phyloP scores from a whole-genome alignment of 2,113 vertebrate species.

The Neotoma lepida region DNA sequence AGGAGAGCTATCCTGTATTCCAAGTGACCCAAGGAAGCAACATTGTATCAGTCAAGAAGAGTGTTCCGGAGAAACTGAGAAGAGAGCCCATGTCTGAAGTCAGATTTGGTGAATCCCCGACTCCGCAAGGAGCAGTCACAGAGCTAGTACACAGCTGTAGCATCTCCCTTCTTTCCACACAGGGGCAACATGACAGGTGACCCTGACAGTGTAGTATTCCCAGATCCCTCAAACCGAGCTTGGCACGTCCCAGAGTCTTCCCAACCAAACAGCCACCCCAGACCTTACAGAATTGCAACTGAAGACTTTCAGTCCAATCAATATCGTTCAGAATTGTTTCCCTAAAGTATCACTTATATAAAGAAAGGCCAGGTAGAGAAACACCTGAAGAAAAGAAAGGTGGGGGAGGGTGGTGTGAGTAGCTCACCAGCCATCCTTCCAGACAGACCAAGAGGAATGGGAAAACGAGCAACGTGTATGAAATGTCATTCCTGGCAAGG shows the following conservation, averaged over 20 bases:
- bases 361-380: background rate
- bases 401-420: background rate
- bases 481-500: background rate
- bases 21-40: background rate
- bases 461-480: background rate
- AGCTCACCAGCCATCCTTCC: background rate
- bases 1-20: background rate
- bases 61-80: background rate
- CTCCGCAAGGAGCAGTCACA: background rate
- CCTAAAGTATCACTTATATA: background rate
- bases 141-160: background rate
- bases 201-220: background rate
- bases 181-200: background rate
- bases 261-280: background rate
- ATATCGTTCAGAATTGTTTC: background rate
- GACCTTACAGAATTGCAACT: background rate
- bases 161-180: background rate
- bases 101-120: background rate
- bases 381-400: background rate
- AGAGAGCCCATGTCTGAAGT: background rate
- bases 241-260: background rate
- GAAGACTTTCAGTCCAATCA: background rate
- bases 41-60: background rate
- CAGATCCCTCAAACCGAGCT: background rate
- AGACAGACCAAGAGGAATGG: constrained; percentile 8